Base-by-base conservation (phyloP, 2,888 invertebrate genomes). In the Crematogaster levior region DNA sequence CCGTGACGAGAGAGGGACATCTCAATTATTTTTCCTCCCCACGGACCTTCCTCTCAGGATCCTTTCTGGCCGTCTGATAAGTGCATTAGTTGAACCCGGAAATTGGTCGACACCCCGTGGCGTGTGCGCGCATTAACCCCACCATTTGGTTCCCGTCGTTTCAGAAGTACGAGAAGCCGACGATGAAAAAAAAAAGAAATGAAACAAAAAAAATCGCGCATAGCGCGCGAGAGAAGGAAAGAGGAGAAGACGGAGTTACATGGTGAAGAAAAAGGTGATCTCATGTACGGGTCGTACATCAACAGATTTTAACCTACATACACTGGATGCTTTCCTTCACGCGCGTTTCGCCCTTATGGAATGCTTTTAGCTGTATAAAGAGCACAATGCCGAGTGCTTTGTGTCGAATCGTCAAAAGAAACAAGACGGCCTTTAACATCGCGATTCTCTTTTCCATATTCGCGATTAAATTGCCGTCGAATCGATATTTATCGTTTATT, bases 21-120 rank as follows among this genome's bases (percentile, higher is more conserved):
- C 86, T 86, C 89, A 85, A 88, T 89, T 89, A 89, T 89, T 89
- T 88, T 80, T 81, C 77, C 70, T 74, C 46, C 68, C 68, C 63
- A 48, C 34, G 34, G 68, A 40, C 66, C 84, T 82, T 77, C 61
- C 82, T 81, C 82, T 61, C 60, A 27, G 74, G 83, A 58, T 82
- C 77, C 81, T 77, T 86, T 83, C 82, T 74, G 65, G 81, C 81
- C 30, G 83, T 66, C 84, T 81, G 88, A 88, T 87, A 85, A 89
- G 87, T 85, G 85, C 86, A 88, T 90, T 88, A 88, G 83, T 82
- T 61, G 83, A 81, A 90, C 88, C 91, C 87, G 91, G 91, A 91
- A 91, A 91, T 91, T 90, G 91, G 85, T 91, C 80, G 91, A 88
- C 89, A 86, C 88, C 91, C 87, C 88, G 86, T 84, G 74, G 89